Base-by-base conservation (phyloP, 2,113 vertebrate species). In the Pluvialis apricaria region DNA sequence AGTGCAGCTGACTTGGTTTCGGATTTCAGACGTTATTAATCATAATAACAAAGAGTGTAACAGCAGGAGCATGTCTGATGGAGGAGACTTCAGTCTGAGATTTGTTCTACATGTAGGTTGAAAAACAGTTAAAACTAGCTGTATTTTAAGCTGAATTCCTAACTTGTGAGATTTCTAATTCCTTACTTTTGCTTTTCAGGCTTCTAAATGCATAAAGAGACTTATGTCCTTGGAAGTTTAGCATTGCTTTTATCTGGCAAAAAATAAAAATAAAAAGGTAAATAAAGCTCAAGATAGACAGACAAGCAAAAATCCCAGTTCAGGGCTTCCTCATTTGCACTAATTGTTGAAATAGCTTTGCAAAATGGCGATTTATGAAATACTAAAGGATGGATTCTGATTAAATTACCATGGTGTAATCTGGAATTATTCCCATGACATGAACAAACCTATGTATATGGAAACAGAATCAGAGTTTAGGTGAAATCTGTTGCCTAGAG, bases 1-100 rank as follows among this genome's bases (percentile, higher is more conserved):
- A 94, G 92, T 82, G 93, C 97, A 97, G 95, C 95, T 97, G 97
- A 97, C 94, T 96, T 91, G 91, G 93, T 96, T 97, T 97, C 86
- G 54, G 82, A 82, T 96, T 97, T 96, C 97, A 97, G 96, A 97
- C 8, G 0, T 95, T 97, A 96, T 97, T 97, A 97, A 97, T 97
- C 97, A 95, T 96, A 95, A 81, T 38, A 81, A 62, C 94, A 93
- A 87, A 90, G 90, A 86, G 72, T 88, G 93, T 92, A 97, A 93
- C 92, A 88, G 94, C 88, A 91, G 88, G 95, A 93, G 79, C 70
- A 87, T 47, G 79, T 92, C 57, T 95, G 82, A 81, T 42, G 70
- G 86, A 97, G 92, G 88, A 95, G 92, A 92, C 55, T 93, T 96
- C 92, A 94, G 87, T 92, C 82, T 90, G 76, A 88, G 83, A 93